phyloP scores from a whole-genome alignment of 2,888 invertebrate species.

The Drosophila antonietae region DNA sequence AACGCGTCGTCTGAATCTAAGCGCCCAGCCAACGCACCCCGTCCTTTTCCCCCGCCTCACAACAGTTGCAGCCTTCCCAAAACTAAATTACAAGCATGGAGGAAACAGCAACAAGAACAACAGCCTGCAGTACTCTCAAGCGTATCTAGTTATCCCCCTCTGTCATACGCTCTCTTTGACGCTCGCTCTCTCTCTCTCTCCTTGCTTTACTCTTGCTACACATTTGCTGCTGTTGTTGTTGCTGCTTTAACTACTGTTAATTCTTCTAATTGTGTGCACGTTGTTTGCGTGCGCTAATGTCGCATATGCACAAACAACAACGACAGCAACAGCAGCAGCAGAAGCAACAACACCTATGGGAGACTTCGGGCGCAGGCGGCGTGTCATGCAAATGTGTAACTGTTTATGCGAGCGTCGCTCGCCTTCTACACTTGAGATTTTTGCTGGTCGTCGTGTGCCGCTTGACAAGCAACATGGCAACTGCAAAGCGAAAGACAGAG shows the following conservation, averaged over 20 bases:
- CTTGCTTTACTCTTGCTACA: constrained; percentile 21
- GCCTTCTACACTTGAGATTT: constrained; percentile 57
- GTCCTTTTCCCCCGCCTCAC: too few relatives aligned
- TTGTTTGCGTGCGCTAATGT: constrained; percentile 80
- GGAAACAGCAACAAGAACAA: constrained; percentile 43
- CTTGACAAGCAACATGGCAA: constrained; percentile 60
- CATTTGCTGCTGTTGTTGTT: constrained; percentile 31
- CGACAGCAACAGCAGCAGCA: constrained; percentile 18
- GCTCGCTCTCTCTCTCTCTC: not conserved
- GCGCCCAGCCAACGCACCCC: too few relatives aligned
- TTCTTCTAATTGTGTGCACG: constrained; percentile 79
- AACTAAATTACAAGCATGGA: constrained; percentile 70
- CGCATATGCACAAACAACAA: constrained; percentile 70
- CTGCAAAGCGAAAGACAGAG: constrained; percentile 16
- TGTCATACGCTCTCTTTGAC: not conserved
- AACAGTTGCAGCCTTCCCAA: not conserved
- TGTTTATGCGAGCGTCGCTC: constrained; percentile 64
- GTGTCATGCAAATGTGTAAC: constrained; percentile 72
- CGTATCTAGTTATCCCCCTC: constrained; percentile 13
- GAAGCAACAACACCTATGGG: constrained; percentile 29
- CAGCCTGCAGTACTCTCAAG: constrained; percentile 23
- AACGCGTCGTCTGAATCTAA: constrained; percentile 15
- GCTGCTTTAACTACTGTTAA: constrained; percentile 77
- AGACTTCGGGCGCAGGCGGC: constrained; percentile 30
- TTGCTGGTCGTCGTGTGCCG: constrained; percentile 35